Evolutionary conservation across 2,113 vertebrate species (phyloP), one percentile per base, ranked within the genome.

Genomic region (Ctenodactylus gundi): DNA sequence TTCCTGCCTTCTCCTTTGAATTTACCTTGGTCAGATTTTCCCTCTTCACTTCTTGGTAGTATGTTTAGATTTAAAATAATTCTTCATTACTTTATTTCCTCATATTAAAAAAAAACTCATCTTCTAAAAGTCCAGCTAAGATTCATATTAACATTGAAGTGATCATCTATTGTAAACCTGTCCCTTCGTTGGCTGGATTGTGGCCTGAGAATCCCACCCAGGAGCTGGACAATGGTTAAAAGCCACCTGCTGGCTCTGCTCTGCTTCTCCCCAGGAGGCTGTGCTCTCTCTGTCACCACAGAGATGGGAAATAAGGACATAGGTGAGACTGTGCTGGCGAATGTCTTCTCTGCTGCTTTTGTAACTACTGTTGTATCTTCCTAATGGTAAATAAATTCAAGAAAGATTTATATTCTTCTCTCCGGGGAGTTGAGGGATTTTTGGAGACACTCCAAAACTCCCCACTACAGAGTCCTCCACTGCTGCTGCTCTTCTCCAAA

Each of bases 151-250:
- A 90, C 18, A 64, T 65, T 64, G 64, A 15, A 84, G 2, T 3
- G 18, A 1, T 39, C 68, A 82, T 60, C 1, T 18, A 65, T 46
- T 64, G 67, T 93, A 68, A 58, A 14, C 14, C 25, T n/a, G 5
- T 39, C 8, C 17, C 29, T 41, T 95, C 2, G 46, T 25, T 44
- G 29, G 1, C 1, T 49, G 0, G 1, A 76, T 15, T 76, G 7
- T 36, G n/a, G 11, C 27, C 41, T 85, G 15, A 64, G 60, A 93
- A 34, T 18, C 25, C 7, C 4, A 62, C 23, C 70, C 23, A 68
- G 9, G 7, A 1, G 7, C 0, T 11, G 13, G 9, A 4, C 23
- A 73, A 53, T 3, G 0, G 15, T 25, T 5, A 11, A 6, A 2
- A 2, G 1, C 13, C 1, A 12, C 9, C 7, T 57, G 4, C 21